Conservation (phyloP, 2,797 vertebrate genomes). For the Rhabdophis nuchalis region DNA sequence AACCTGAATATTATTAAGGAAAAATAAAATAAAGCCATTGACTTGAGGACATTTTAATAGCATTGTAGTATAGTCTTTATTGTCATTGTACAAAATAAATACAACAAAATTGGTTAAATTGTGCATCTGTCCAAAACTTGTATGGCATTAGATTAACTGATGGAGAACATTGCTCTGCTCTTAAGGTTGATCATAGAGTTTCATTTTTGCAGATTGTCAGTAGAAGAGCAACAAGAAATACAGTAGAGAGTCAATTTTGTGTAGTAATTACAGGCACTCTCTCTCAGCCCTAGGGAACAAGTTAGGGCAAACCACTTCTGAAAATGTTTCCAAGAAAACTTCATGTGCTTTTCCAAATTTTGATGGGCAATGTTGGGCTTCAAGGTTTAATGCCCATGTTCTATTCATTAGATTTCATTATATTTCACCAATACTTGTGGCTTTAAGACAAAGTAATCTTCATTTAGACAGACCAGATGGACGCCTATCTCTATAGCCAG, state of each 20-base stretch:
- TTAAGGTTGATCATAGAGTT: background rate
- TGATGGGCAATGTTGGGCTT: background rate
- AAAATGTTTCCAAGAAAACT: background rate
- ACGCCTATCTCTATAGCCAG: background rate
- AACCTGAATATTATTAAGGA: background rate
- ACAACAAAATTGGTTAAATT: too few relatives aligned
- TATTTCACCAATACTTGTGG: background rate
- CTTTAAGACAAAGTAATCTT: background rate
- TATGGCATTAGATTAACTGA: background rate
- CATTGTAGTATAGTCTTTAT: background rate
- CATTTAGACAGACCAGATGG: background rate
- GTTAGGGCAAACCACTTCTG: background rate
- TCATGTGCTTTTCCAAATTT: background rate
- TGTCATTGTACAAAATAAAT: too few relatives aligned
- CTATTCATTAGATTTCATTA: background rate
- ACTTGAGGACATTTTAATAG: background rate
- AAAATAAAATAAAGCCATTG: background rate
- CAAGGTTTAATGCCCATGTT: background rate
- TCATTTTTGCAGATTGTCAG: background rate
- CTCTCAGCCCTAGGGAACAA: background rate
- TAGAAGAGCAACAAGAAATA: background rate
- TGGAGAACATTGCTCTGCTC: background rate
- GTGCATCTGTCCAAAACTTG: constrained; percentile 16
- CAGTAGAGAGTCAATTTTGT: background rate
- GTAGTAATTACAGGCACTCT: background rate